These are phyloP conservation scores for Chlorocebus sabaeus DNA, from an alignment of 2,113 vertebrate species.

Conservation along the genomic window DNA sequence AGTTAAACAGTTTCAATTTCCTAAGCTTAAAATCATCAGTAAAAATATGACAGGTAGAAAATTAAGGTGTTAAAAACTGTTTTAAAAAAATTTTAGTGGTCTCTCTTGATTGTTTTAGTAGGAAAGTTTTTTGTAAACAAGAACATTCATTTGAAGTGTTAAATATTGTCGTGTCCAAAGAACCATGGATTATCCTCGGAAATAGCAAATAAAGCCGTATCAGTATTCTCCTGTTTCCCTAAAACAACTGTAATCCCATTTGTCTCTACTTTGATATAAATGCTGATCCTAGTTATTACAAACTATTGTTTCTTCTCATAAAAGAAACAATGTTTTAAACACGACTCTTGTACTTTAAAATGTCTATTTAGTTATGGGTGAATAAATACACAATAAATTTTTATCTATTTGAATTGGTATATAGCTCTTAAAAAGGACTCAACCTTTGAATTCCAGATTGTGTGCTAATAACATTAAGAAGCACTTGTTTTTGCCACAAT, in stretches of 20 bases:
- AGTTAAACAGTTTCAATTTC: background rate
- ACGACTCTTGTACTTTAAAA: background rate
- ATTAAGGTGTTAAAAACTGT: background rate
- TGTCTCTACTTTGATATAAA: background rate
- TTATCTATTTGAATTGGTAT: background rate
- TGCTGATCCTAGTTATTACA: background rate
- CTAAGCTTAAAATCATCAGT: background rate
- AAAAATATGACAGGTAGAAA: background rate
- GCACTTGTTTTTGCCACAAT: background rate
- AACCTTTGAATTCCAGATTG: background rate
- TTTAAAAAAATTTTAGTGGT: background rate
- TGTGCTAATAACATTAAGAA: background rate
- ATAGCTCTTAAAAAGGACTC: background rate
- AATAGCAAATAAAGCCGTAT: background rate
- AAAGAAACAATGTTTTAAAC: slow-evolving; percentile 3
- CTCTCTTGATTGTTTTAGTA: background rate
- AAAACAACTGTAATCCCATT: background rate
- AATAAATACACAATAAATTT: background rate
- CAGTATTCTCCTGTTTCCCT: background rate
- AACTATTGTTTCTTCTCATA: background rate
- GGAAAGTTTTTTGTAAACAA: background rate
- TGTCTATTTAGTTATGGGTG: background rate
- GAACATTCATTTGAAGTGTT: background rate
- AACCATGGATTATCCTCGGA: background rate
- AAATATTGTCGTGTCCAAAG: background rate